Percentiles rank a stretch among this genome's conserved stretches.
Conservation (phyloP, 2,797 vertebrate species). For the Cyprinodon diabolis region DNA sequence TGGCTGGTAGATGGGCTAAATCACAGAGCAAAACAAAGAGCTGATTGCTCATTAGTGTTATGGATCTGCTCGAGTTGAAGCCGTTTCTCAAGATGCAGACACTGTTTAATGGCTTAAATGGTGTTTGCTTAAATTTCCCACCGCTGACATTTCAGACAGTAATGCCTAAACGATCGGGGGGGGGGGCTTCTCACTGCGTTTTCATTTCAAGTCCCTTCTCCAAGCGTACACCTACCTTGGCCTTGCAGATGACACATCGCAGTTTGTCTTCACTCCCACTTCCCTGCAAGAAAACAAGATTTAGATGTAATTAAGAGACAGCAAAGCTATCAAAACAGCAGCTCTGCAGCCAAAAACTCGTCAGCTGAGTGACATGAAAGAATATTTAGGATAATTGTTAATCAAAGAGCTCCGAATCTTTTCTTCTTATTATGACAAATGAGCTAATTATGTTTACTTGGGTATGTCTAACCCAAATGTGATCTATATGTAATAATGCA, state of each 20-base stretch:
- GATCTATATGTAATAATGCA: conserved; percentile 32
- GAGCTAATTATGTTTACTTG: conserved; percentile 56
- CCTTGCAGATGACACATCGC: conserved; percentile 65
- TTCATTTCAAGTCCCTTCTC: conserved; percentile 15
- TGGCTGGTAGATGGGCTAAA: conserved; percentile 70
- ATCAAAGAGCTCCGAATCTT: conserved; percentile 25
- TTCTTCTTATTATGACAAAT: conserved; percentile 55
- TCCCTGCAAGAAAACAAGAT: conserved; percentile 61
- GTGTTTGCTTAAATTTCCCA: conserved; percentile 65
- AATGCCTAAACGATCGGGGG: conserved; percentile 62
- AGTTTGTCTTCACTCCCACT: conserved; percentile 64
- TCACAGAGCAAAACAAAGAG: conserved; percentile 73
- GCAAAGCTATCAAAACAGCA: conserved; percentile 21
- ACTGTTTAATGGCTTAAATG: conserved; percentile 76
- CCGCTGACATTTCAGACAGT: conserved; percentile 60
- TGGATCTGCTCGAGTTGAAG: conserved; percentile 73
- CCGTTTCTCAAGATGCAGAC: conserved; percentile 69
- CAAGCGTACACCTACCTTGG: conserved; percentile 69
- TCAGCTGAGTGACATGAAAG: conserved; percentile 14
- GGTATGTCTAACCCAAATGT: conserved; percentile 37
- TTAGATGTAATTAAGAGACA: conserved; percentile 41
- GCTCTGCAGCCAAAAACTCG: conserved; percentile 16
- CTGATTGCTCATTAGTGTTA: conserved; percentile 84
- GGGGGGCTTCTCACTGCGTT: conserved; percentile 32
- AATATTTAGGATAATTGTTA: neutral